Conservation (phyloP, 64 coral and sea anemone species). For the Catalaphyllia jardinei region DNA sequence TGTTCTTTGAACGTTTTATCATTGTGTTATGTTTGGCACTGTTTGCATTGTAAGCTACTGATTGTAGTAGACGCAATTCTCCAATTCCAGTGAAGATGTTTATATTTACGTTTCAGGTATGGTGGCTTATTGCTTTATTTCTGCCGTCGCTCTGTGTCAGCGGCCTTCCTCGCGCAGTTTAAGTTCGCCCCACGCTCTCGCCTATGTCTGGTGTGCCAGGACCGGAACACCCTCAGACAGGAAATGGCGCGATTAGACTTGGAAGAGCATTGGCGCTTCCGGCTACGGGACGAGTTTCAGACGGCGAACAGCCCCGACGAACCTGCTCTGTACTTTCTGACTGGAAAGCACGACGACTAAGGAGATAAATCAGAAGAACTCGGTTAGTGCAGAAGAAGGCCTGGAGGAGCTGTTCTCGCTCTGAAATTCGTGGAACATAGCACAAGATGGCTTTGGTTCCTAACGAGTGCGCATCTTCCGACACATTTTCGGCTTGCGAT, state of each 20-base stretch:
- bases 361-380: background rate
- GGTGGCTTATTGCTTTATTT: slow-evolving; percentile 86
- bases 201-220: slow-evolving; percentile 90
- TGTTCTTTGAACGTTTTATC: background rate
- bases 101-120: slow-evolving; percentile 39
- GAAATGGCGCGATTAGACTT: slow-evolving; percentile 93
- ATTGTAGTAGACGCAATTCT: background rate
- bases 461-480: background rate
- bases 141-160: slow-evolving; percentile 67
- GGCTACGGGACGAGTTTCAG: slow-evolving; percentile 92
- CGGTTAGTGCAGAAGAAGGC: background rate
- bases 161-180: slow-evolving; percentile 74
- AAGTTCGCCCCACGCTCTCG: slow-evolving; percentile 84
- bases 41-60: background rate
- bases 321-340: slow-evolving; percentile 79
- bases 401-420: background rate
- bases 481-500: background rate
- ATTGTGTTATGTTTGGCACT: background rate
- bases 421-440: background rate
- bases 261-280: slow-evolving; percentile 95
- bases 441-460: background rate
- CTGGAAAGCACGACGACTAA: slow-evolving; percentile 77
- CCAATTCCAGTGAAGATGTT: background rate
- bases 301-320: slow-evolving; percentile 90
- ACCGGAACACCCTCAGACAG: slow-evolving; percentile 92